These are phyloP conservation scores for Tyrannus savana DNA, from an alignment of 2,113 vertebrate genomes.

Conservation along the genomic window DNA sequence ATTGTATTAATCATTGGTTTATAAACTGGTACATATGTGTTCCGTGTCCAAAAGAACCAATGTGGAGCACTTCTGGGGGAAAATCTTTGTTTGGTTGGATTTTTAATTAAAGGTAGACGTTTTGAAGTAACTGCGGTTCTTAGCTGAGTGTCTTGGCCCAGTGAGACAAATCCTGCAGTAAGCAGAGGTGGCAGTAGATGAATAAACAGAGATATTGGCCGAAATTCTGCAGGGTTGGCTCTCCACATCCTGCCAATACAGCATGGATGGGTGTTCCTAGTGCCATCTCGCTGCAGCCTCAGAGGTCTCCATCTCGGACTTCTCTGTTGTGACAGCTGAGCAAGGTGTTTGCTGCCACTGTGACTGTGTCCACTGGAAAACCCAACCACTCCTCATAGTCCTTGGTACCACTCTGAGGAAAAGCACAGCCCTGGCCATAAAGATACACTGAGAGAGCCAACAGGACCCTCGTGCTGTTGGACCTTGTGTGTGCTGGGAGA, in stretches of 20 bases:
- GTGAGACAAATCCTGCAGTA: not conserved
- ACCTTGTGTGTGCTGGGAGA: not conserved
- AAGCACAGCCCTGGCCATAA: not conserved
- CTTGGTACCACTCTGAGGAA: not conserved
- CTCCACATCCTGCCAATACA: not conserved
- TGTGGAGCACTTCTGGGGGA: not conserved
- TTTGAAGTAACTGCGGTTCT: not conserved
- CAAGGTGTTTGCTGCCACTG: not conserved
- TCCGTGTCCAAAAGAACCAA: not conserved
- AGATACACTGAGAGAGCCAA: not conserved
- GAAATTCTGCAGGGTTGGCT: not conserved
- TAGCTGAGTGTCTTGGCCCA: not conserved
- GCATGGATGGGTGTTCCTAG: not conserved
- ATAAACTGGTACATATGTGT: not conserved
- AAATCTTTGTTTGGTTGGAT: not conserved
- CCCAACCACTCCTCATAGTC: not conserved
- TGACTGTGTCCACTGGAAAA: not conserved
- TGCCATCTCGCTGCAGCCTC: not conserved
- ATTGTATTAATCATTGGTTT: not conserved
- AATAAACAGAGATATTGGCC: not conserved
- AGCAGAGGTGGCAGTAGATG: not conserved
- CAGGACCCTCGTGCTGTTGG: accelerated
- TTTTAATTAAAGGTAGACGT: not conserved
- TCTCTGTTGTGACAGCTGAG: not conserved
- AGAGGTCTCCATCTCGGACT: not conserved